phyloP scores from a whole-genome alignment of 2,113 vertebrate genomes.

The Pedetes capensis region DNA sequence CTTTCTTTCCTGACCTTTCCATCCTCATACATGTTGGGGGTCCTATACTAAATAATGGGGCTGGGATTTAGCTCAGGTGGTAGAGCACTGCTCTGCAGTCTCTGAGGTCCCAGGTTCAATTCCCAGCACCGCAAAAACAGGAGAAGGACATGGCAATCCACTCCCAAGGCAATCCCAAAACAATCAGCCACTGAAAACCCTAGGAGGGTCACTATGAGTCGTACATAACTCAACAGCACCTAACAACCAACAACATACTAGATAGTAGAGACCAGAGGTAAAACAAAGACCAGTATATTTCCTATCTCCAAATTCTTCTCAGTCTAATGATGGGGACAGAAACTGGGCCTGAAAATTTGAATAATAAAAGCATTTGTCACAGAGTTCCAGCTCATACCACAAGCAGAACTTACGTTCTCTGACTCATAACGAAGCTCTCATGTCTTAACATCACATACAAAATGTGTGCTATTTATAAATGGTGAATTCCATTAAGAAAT shows the following conservation, averaged over 20 bases:
- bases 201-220: too few relatives aligned
- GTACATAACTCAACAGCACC: too few relatives aligned
- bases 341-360: neutral
- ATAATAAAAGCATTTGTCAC: neutral
- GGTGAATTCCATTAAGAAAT: neutral
- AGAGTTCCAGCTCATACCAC: neutral
- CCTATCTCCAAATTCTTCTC: neutral
- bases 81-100: too few relatives aligned
- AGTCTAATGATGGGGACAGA: neutral
- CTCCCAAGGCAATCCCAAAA: too few relatives aligned
- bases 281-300: neutral
- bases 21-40: neutral
- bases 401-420: neutral
- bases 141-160: too few relatives aligned
- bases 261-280: neutral
- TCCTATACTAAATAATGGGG: too few relatives aligned
- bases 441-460: neutral
- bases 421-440: neutral
- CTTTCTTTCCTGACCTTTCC: neutral
- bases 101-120: too few relatives aligned
- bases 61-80: too few relatives aligned
- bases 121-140: too few relatives aligned
- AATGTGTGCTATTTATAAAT: neutral
- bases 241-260: too few relatives aligned
- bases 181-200: too few relatives aligned